Evolutionary conservation across 1,140 invertebrate species (phyloP).

Genomic region (Proales similis): DNA sequence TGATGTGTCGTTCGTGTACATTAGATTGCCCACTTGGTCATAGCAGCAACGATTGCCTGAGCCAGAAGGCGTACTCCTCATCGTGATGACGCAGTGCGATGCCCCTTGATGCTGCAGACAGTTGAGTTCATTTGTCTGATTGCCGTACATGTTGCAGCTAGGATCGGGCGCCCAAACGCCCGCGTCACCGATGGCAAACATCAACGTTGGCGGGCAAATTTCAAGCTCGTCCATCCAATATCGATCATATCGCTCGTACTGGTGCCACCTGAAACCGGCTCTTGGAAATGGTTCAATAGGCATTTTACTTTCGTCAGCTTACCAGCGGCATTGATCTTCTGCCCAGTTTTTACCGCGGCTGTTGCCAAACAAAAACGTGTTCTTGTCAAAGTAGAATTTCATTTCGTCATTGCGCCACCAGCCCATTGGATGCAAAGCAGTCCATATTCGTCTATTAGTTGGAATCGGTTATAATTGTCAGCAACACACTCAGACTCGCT

Average conservation of each 20-base stretch:
- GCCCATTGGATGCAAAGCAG: constrained; percentile 19
- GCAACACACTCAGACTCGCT: constrained; percentile 17
- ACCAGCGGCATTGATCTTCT: constrained; percentile 38
- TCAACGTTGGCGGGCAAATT: constrained; percentile 80
- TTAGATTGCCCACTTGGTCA: constrained; percentile 76
- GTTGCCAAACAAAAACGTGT: constrained; percentile 31
- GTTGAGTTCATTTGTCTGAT: constrained; percentile 69
- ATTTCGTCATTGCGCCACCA: constrained; percentile 39
- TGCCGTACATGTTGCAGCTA: constrained; percentile 67
- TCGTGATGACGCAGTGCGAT: constrained; percentile 81
- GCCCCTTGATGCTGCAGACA: constrained; percentile 76
- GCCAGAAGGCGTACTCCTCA: constrained; percentile 70
- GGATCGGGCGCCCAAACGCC: constrained; percentile 82
- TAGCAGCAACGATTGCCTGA: constrained; percentile 86
- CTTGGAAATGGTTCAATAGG: neutral
- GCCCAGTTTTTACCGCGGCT: constrained; percentile 29
- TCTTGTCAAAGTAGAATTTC: constrained; percentile 38
- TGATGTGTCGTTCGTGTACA: constrained; percentile 86
- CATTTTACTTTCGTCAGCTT: neutral
- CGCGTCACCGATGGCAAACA: constrained; percentile 80
- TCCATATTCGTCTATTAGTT: neutral
- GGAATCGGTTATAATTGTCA: neutral
- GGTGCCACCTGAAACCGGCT: constrained; percentile 19
- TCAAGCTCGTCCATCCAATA: constrained; percentile 51
- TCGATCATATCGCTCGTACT: constrained; percentile 32